Evolutionary conservation across 1,140 invertebrate species (phyloP).

Genomic region (Apocrypta bakeri): DNA sequence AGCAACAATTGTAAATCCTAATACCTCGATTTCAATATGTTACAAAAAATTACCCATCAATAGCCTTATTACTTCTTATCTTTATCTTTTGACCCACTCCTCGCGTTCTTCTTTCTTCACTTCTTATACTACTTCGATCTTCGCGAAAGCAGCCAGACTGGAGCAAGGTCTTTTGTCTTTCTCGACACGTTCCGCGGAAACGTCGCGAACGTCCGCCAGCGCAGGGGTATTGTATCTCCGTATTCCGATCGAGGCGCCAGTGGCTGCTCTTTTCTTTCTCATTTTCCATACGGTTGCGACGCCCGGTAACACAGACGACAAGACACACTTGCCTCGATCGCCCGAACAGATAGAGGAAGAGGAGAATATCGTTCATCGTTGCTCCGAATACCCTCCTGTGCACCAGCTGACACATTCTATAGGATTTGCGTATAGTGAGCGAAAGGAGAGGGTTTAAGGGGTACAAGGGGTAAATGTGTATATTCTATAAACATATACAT

Average conservation of each 20-base stretch:
- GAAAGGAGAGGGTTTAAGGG: background rate
- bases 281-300: slow-evolving; percentile 31
- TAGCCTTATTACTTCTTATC: too few relatives aligned
- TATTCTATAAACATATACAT: background rate
- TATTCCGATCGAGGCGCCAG: slow-evolving; percentile 7
- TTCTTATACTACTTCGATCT: background rate
- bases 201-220: background rate
- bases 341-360: background rate
- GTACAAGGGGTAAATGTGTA: background rate
- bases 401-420: slow-evolving; percentile 4
- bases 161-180: slow-evolving; percentile 16
- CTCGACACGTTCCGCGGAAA: slow-evolving; percentile 30
- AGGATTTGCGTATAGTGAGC: background rate
- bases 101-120: background rate
- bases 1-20: too few relatives aligned
- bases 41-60: too few relatives aligned
- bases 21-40: too few relatives aligned
- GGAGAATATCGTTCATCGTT: slow-evolving; percentile 17
- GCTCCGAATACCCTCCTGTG: background rate
- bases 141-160: background rate
- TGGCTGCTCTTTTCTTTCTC: slow-evolving; percentile 1
- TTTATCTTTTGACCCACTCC: background rate
- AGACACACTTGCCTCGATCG: background rate
- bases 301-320: background rate
- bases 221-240: background rate